Base-by-base conservation (phyloP, 2,888 invertebrate species). In the Aleiodes alternator region DNA sequence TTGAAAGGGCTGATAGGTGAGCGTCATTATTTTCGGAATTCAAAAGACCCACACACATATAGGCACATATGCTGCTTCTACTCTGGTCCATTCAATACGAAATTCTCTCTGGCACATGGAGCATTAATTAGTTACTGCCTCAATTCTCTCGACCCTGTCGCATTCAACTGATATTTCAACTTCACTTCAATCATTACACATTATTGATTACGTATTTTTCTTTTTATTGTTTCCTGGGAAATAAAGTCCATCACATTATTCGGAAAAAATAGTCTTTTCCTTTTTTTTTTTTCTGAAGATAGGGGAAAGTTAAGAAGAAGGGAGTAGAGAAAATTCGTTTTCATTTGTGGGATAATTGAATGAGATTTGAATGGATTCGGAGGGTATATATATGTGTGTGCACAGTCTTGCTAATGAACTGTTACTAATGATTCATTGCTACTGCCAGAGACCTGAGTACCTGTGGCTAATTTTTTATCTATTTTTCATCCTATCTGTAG, bases 381-480 rank as follows among this genome's bases (percentile, higher is more conserved):
- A 14, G 59, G 34, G 14, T 56, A 34, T 57, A 48, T 73, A 69
- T 23, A 2, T 73, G 72, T 23, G 23, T 73, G 72, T 57, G 55
- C 76, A 70, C 73, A 66, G 43, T 9, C 23, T 56, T 68, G 71
- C 71, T 76, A 73, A 76, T 76, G 76, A 71, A 55, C 66, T 43
- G 71, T 73, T 74, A 76, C 77, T 77, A 75, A 75, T 75, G 71
- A 77, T 70, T 51, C 68, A 72, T 29, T 43, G 16, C 38, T 8
- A 8, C 34, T 51, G 29, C 3, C 53, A 56, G 68, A 34, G 57
- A 23, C 64, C 16, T n/a, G 61, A 34, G 64, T 55, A 48, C 55
- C 53, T 34, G 51, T 61, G 61, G 55, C 56, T 70, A 68, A 55
- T 56, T 59, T 71, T 71, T 74, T 74, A 43, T 57, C 69, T 69